Percentiles rank a stretch among this genome's conserved stretches.
These are phyloP conservation scores for Rhagologus leucostigma DNA, from an alignment of 2,113 vertebrate species.

Conservation along the genomic window DNA sequence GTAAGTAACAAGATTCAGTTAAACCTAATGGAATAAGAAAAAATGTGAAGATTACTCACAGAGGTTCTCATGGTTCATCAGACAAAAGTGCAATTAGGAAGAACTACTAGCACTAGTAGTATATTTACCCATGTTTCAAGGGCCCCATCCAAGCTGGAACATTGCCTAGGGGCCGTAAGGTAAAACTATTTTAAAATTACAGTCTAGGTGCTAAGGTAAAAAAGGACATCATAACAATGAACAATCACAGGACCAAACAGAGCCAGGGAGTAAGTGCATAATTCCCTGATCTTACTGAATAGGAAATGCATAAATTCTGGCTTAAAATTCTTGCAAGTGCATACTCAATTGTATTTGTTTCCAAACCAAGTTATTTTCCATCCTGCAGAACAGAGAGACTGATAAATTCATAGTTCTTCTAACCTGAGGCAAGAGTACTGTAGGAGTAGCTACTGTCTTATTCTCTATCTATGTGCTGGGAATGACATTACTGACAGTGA, in stretches of 20 bases:
- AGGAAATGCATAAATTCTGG: neutral
- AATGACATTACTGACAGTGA: neutral
- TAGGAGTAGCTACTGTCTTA: neutral
- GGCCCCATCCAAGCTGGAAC: neutral
- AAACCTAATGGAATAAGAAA: neutral
- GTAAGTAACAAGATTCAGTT: neutral
- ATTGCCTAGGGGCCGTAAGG: neutral
- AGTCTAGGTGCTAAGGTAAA: neutral
- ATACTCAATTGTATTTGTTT: neutral
- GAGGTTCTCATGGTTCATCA: neutral
- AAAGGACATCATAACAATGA: neutral
- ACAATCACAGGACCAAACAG: neutral
- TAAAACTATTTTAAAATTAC: neutral
- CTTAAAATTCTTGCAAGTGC: neutral
- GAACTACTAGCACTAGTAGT: neutral
- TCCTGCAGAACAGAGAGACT: neutral
- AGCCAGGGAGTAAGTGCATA: neutral
- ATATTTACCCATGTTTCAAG: neutral
- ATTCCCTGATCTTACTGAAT: neutral
- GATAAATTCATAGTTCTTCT: conserved; percentile 15
- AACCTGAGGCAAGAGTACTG: conserved; percentile 13
- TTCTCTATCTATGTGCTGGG: neutral
- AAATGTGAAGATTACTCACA: neutral
- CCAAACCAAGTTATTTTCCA: neutral
- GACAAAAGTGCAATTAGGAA: neutral